These are phyloP conservation scores for Teleogryllus oceanicus DNA, from an alignment of 2,888 invertebrate genomes.

Conservation along the genomic window DNA sequence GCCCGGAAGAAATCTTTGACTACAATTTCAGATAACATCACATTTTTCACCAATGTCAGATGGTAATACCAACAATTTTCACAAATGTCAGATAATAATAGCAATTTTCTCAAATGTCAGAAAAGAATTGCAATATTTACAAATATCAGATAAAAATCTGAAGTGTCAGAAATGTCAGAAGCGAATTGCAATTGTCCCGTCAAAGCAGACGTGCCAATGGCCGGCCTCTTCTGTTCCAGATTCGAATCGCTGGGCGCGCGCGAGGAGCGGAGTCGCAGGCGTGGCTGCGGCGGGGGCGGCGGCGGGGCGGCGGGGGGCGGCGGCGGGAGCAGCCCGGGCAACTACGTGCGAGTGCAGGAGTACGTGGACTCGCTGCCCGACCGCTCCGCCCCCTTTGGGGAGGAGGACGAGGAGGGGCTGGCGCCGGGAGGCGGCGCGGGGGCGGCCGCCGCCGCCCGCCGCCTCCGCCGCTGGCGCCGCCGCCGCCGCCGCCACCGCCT, in stretches of 20 bases:
- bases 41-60: too few relatives aligned
- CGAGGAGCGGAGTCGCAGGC: neutral
- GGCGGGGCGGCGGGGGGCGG: neutral
- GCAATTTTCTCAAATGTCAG: too few relatives aligned
- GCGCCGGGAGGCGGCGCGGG: neutral
- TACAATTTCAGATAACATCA: too few relatives aligned
- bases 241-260: neutral
- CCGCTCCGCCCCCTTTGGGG: neutral
- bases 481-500: neutral
- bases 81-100: too few relatives aligned
- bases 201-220: too few relatives aligned
- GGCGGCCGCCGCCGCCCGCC: neutral
- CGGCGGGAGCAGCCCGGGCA: neutral
- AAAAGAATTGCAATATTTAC: too few relatives aligned
- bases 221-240: neutral
- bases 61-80: too few relatives aligned
- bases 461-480: neutral
- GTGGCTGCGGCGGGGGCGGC: neutral
- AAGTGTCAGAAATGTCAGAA: too few relatives aligned
- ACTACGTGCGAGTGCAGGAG: conserved; percentile 21
- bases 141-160: too few relatives aligned
- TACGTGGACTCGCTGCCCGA: conserved; percentile 23
- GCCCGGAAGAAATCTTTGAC: too few relatives aligned
- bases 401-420: neutral
- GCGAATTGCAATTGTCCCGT: too few relatives aligned